A percentile compares a stretch with the other conserved stretches of the same genome.
These are phyloP conservation scores for Scalopus aquaticus DNA, from an alignment of 2,113 vertebrate species.

Conservation along the genomic window DNA sequence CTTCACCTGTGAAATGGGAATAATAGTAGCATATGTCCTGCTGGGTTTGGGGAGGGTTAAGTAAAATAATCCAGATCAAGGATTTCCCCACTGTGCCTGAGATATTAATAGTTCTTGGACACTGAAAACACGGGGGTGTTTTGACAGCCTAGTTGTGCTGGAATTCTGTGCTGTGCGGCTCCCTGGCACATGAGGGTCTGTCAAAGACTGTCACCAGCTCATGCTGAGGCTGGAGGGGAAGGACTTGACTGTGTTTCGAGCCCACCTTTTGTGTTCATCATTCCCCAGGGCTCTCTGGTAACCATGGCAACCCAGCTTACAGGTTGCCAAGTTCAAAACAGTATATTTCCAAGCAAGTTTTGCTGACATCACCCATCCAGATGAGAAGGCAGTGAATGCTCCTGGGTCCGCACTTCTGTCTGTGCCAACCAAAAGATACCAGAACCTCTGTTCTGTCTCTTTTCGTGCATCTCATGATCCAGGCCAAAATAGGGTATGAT, in stretches of 20 bases:
- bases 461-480: background rate
- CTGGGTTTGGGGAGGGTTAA: background rate
- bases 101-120: background rate
- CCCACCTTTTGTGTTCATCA: slow-evolving; percentile 64
- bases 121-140: background rate
- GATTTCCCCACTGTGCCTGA: background rate
- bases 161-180: background rate
- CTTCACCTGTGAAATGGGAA: background rate
- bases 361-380: background rate
- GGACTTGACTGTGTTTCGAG: slow-evolving; percentile 73
- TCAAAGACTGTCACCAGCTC: background rate
- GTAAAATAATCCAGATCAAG: background rate
- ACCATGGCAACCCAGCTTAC: slow-evolving; percentile 81
- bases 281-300: slow-evolving; percentile 76
- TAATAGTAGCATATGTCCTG: accelerated
- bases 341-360: slow-evolving; percentile 48
- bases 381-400: background rate
- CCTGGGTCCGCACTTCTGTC: accelerated
- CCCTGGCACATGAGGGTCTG: background rate
- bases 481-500: accelerated
- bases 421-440: background rate
- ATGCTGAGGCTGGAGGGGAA: slow-evolving; percentile 66
- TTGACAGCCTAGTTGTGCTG: background rate
- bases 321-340: slow-evolving; percentile 71
- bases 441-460: background rate